Evolutionary conservation across 2,113 vertebrate genomes (phyloP).

Genomic region (Bettongia penicillata): DNA sequence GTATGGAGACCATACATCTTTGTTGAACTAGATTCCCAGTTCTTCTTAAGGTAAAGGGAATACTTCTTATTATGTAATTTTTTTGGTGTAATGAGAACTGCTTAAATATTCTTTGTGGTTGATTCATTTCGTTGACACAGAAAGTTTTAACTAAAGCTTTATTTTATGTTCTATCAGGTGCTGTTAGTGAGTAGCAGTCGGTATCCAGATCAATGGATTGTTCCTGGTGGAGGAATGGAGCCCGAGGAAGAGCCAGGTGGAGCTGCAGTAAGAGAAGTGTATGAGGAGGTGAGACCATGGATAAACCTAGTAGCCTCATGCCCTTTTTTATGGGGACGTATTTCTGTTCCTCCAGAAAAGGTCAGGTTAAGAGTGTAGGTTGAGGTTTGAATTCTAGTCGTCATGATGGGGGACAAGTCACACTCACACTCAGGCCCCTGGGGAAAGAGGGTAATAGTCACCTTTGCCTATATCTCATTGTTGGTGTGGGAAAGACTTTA

Average conservation of each 20-base stretch:
- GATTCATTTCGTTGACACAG: too few relatives aligned
- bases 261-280: constrained; percentile 92
- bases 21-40: neutral
- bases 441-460: neutral
- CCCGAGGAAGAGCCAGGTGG: constrained; percentile 93
- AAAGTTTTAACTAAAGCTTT: neutral
- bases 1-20: too few relatives aligned
- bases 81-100: neutral
- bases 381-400: neutral
- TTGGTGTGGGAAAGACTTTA: neutral
- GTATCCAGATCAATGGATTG: constrained; percentile 95
- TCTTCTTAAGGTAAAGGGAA: neutral
- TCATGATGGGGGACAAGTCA: neutral
- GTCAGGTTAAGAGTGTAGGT: neutral
- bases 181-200: constrained; percentile 94
- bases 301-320: neutral
- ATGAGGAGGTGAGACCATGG: constrained; percentile 89
- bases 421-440: neutral
- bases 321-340: neutral
- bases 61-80: neutral
- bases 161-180: constrained; percentile 82
- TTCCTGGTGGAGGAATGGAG: constrained; percentile 94
- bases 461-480: neutral
- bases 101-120: neutral
- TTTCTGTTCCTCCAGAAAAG: neutral